These are phyloP conservation scores for Parazoanthus atlanticus DNA, from an alignment of 92 coral and sea anemone genomes.

Conservation along the genomic window DNA sequence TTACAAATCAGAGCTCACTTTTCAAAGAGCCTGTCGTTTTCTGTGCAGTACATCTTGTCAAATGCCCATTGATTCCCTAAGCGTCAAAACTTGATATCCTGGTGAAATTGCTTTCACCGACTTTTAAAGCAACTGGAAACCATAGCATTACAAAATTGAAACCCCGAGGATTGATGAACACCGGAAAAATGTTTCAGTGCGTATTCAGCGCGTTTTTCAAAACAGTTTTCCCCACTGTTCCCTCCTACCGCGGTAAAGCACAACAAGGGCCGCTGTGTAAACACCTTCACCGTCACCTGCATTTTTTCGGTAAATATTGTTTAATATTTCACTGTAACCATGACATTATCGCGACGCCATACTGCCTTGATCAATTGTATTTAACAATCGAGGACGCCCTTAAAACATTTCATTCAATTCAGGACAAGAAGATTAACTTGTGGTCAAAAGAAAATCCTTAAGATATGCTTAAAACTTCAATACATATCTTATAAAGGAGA, in stretches of 20 bases:
- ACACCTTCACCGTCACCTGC: conserved; percentile 23
- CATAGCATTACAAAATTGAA: not conserved
- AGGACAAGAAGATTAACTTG: not conserved
- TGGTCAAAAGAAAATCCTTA: not conserved
- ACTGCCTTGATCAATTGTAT: not conserved
- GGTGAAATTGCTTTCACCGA: not conserved
- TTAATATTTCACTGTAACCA: not conserved
- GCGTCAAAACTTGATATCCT: not conserved
- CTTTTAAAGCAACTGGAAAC: conserved; percentile 14
- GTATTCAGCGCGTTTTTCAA: conserved; percentile 10
- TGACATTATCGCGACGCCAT: not conserved
- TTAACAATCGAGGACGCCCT: not conserved
- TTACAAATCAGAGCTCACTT: not conserved
- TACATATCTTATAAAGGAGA: not conserved
- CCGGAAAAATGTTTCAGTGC: conserved; percentile 13
- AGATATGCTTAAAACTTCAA: not conserved
- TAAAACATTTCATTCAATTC: not conserved
- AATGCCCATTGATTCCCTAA: not conserved
- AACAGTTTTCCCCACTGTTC: not conserved
- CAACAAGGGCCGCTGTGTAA: conserved; percentile 4
- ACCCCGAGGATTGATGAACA: conserved; percentile 6
- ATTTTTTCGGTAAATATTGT: conserved; percentile 25
- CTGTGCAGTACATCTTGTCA: not conserved
- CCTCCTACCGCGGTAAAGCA: not conserved
- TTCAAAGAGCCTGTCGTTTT: not conserved